Percentiles rank a stretch among this genome's conserved stretches.
These are phyloP conservation scores for Rattus norvegicus DNA, from an alignment of 2,113 vertebrate genomes.

Conservation along the genomic window DNA sequence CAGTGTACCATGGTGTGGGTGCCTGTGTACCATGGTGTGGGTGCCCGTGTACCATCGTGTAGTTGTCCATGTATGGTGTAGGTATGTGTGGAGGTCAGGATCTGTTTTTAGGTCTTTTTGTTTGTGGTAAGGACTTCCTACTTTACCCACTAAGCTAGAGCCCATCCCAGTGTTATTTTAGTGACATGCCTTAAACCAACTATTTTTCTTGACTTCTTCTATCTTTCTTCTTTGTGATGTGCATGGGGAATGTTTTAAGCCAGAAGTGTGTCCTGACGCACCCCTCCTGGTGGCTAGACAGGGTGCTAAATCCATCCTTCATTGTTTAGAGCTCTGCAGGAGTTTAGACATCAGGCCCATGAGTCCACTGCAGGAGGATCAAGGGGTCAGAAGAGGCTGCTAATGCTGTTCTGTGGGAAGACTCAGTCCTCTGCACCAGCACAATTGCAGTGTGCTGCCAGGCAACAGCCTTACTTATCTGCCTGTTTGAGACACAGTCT, in stretches of 20 bases:
- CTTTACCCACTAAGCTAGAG: neutral
- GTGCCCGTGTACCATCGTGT: neutral
- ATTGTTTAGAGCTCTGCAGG: fast-evolving
- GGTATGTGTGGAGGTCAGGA: neutral
- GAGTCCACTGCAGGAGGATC: neutral
- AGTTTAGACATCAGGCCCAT: neutral
- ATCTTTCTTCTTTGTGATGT: fast-evolving
- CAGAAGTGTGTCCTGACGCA: too few relatives aligned
- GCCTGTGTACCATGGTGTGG: neutral
- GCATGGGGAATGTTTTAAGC: neutral
- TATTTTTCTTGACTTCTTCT: too few relatives aligned
- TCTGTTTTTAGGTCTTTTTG: neutral
- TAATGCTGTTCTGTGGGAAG: fast-evolving
- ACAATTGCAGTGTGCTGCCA: neutral
- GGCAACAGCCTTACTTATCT: too few relatives aligned
- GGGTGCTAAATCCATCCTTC: fast-evolving
- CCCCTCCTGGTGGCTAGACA: fast-evolving
- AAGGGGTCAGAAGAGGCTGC: neutral
- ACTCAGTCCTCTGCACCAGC: fast-evolving
- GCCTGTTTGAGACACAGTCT: neutral
- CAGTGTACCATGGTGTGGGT: neutral
- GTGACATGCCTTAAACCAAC: neutral
- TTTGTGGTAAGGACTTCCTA: neutral
- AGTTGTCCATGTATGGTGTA: neutral
- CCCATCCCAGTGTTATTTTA: neutral